Evolutionary conservation across 2,797 vertebrate genomes (phyloP).

Genomic region (Sylvia borin): DNA sequence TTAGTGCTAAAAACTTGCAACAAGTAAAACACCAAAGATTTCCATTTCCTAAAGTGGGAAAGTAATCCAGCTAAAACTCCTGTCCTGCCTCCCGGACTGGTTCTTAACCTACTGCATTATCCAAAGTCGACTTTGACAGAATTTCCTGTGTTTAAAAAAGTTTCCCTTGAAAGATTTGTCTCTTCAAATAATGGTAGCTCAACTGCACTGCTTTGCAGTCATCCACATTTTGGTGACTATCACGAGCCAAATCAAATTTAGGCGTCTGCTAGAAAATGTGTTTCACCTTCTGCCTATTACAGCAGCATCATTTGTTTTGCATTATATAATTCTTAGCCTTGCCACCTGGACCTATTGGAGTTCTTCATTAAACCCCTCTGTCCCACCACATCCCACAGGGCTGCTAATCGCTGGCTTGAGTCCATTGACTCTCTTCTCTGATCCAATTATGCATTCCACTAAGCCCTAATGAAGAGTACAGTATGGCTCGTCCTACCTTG

Average conservation of each 20-base stretch:
- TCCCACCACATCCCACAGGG: slow-evolving; percentile 79
- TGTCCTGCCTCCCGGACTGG: background rate
- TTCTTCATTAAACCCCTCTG: slow-evolving; percentile 81
- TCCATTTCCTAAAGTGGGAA: slow-evolving; percentile 22
- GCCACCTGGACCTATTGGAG: slow-evolving; percentile 78
- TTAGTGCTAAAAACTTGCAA: slow-evolving; percentile 56
- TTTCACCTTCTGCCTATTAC: slow-evolving; percentile 64
- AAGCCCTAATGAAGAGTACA: slow-evolving; percentile 71
- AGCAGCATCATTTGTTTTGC: slow-evolving; percentile 52
- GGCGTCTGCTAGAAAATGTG: slow-evolving; percentile 65
- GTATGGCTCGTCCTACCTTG: slow-evolving; percentile 85
- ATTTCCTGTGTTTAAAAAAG: background rate
- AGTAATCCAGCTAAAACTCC: slow-evolving; percentile 43
- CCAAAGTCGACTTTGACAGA: background rate
- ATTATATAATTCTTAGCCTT: slow-evolving; percentile 66
- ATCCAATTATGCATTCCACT: slow-evolving; percentile 79
- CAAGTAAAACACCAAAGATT: slow-evolving; percentile 50
- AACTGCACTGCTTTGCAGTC: background rate
- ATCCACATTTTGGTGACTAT: slow-evolving; percentile 48
- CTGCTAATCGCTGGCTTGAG: slow-evolving; percentile 83
- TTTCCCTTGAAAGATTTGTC: background rate
- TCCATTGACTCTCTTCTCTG: slow-evolving; percentile 82
- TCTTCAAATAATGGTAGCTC: slow-evolving; percentile 21
- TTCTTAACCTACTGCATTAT: background rate
- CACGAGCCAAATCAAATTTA: slow-evolving; percentile 33